Evolutionary conservation across 2,797 vertebrate species (phyloP).

Genomic region (Crocidura indochinensis): DNA sequence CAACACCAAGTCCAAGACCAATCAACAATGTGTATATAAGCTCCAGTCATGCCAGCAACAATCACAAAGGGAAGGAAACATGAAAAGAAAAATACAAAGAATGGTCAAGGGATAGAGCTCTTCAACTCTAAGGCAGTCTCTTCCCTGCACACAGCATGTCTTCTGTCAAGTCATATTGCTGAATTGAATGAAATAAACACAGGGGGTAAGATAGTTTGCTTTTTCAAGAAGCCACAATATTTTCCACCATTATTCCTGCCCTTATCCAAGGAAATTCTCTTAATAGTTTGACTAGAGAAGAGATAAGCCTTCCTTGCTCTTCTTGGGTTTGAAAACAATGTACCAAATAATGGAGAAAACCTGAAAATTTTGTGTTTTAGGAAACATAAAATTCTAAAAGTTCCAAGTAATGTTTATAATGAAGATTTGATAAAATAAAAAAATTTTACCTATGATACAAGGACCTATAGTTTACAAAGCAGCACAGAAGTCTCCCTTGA

Average conservation of each 20-base stretch:
- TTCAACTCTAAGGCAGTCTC: background rate
- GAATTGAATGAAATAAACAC: background rate
- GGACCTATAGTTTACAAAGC: background rate
- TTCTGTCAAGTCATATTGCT: conserved; percentile 10
- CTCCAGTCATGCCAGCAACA: too few relatives aligned
- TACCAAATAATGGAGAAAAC: conserved; percentile 22
- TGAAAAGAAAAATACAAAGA: background rate
- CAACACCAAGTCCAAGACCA: too few relatives aligned
- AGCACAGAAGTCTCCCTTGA: conserved; percentile 19
- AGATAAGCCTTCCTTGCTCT: background rate
- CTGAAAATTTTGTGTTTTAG: conserved; percentile 29
- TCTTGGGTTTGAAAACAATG: conserved; percentile 38
- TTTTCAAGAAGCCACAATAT: conserved; percentile 25
- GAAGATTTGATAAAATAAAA: too few relatives aligned
- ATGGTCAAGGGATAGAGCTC: background rate
- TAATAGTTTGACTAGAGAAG: conserved; percentile 30
- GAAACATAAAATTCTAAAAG: conserved; percentile 43
- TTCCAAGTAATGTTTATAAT: background rate
- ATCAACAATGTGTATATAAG: too few relatives aligned
- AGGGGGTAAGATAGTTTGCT: conserved; percentile 3
- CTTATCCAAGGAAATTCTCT: conserved; percentile 3
- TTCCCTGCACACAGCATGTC: background rate
- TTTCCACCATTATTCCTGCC: background rate
- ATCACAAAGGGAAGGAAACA: too few relatives aligned
- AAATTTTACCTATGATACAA: conserved; percentile 7